Conservation (phyloP, 2,113 vertebrate species). For the Craseonycteris thonglongyai region DNA sequence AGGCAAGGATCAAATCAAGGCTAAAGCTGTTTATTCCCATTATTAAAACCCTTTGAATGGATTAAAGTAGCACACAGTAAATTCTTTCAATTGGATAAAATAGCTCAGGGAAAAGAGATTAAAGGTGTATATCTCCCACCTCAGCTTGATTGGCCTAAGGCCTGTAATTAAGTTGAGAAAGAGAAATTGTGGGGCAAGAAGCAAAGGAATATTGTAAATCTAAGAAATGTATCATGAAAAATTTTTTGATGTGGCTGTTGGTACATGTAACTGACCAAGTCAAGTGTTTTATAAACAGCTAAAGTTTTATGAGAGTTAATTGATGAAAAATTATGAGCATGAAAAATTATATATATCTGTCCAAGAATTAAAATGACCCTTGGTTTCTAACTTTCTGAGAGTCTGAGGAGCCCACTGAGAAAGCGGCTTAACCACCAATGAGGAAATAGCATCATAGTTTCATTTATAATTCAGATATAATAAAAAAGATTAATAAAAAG, state of each 20-base stretch:
- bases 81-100: slow-evolving; percentile 32
- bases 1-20: slow-evolving; percentile 32
- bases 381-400: background rate
- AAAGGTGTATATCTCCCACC: background rate
- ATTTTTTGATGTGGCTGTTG: background rate
- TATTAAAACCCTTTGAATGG: slow-evolving; percentile 48
- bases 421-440: background rate
- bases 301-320: background rate
- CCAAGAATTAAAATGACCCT: background rate
- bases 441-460: background rate
- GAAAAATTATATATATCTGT: background rate
- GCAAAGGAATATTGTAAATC: background rate
- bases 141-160: background rate
- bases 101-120: slow-evolving; percentile 8
- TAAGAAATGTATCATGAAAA: background rate
- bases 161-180: slow-evolving; percentile 1
- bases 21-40: slow-evolving; percentile 32
- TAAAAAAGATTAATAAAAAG: background rate
- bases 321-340: background rate
- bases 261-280: background rate
- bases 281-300: background rate
- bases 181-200: background rate
- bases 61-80: slow-evolving; percentile 28
- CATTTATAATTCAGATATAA: background rate
- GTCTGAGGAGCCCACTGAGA: background rate